Evolutionary conservation across 2,113 vertebrate species (phyloP), one percentile per base, ranked within the genome.

Genomic region (human): DNA sequence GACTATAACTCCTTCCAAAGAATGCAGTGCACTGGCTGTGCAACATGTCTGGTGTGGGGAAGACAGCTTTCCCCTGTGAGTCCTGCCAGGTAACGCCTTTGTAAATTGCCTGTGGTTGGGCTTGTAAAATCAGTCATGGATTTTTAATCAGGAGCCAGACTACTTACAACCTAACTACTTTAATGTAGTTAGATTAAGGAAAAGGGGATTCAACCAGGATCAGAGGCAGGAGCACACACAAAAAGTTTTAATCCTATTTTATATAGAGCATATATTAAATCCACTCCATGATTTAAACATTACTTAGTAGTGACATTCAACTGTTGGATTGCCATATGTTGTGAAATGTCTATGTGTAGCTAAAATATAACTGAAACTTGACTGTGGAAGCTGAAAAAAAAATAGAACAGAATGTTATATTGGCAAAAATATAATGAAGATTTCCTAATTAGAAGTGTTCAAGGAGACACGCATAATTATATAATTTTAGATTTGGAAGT

Each of bases 401-500:
- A 80, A 89, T 43, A 93, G 43, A 90, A 95, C 93, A 97, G 90
- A 96, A 95, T 93, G 92, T 95, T 93, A 75, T 75, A 96, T 87
- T 97, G 96, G 96, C 95, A 97, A n/a, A 93, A 89, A 79, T 96
- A 82, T 92, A 61, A 94, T 48, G 55, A 89, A 79, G 50, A 70
- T 86, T 96, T 97, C 48, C n/a, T 95, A 95, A 97, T 97, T 97
- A 97, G 83, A 96, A 93, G 20, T 90, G 20, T 70, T 93, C 43
- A 89, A 91, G 83, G 79, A 96, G 75, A 66, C 70, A 88, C 85
- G 72, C 50, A 97, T 90, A 93, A 78, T 93, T 89, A 81, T 30
- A 72, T 91, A 97, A 86, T 93, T 95, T 97, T 96, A 96, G 92
- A 96, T 43, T 89, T 95, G 87, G n/a, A 96, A 96, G 61, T 16